Percentiles rank a stretch among this genome's conserved stretches.
Conservation (phyloP, 1,140 invertebrate genomes). For the Bombus soroeensis region DNA sequence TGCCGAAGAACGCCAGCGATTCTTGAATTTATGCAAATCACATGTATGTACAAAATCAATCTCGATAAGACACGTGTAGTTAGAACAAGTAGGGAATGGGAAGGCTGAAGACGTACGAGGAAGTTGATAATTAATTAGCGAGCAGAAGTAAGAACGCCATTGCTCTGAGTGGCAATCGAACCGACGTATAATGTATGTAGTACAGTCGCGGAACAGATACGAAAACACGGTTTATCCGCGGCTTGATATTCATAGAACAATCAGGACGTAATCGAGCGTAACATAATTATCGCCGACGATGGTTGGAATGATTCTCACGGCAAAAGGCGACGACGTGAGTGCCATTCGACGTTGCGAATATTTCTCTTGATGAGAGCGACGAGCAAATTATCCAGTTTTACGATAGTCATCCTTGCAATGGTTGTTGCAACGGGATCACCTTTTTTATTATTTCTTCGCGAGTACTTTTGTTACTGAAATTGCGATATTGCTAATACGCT, state of each 20-base stretch:
- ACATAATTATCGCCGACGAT: conserved; percentile 42
- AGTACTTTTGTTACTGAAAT: not conserved
- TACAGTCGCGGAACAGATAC: conserved; percentile 20
- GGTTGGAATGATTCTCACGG: not conserved
- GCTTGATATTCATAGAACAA: conserved; percentile 54
- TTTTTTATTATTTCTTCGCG: not conserved
- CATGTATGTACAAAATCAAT: conserved; percentile 44
- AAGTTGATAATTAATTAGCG: conserved; percentile 35
- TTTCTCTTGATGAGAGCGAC: not conserved
- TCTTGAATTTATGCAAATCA: conserved; percentile 31
- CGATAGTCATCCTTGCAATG: not conserved
- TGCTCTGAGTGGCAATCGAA: conserved; percentile 13
- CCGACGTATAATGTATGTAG: conserved; percentile 35
- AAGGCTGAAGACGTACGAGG: not conserved
- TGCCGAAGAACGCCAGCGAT: not conserved
- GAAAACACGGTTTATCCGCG: conserved; percentile 29
- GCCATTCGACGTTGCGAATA: not conserved
- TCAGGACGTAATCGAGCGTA: conserved; percentile 47
- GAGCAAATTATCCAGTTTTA: not conserved
- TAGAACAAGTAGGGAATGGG: conserved; percentile 18
- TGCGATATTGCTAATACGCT: not conserved
- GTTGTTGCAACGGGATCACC: not conserved
- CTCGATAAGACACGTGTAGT: conserved; percentile 20
- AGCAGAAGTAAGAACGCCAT: not conserved
- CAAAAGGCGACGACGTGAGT: conserved; percentile 14